phyloP scores from a whole-genome alignment of 2,797 vertebrate genomes.

The Petrocephalus schoutedeni region DNA sequence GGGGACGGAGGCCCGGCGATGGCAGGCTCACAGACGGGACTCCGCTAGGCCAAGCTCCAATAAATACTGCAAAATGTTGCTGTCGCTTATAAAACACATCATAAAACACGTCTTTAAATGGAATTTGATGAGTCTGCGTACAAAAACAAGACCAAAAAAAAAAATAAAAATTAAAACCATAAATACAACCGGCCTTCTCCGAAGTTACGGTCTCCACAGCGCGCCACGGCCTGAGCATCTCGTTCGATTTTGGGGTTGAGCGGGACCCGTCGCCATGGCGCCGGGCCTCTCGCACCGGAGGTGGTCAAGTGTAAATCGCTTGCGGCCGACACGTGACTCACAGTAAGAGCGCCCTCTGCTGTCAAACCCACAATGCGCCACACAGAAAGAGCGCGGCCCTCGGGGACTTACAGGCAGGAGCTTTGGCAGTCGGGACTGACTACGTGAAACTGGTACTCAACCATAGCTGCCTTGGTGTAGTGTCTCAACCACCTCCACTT shows the following conservation, averaged over 20 bases:
- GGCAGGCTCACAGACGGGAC: constrained; percentile 36
- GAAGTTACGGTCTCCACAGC: constrained; percentile 37
- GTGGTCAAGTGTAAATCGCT: constrained; percentile 78
- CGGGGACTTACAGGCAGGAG: constrained; percentile 79
- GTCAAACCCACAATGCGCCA: constrained; percentile 50
- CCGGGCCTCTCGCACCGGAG: constrained; percentile 72
- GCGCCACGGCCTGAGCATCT: constrained; percentile 52
- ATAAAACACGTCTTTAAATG: constrained; percentile 63
- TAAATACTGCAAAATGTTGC: constrained; percentile 63
- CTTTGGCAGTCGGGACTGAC: constrained; percentile 61
- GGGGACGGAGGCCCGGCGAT: constrained; percentile 38
- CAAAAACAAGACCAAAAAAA: constrained; percentile 48
- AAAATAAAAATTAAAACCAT: constrained; percentile 46
- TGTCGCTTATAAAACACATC: constrained; percentile 61
- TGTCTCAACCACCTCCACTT: constrained; percentile 35
- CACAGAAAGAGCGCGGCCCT: constrained; percentile 65
- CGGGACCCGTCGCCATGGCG: constrained; percentile 70
- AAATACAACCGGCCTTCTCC: constrained; percentile 46
- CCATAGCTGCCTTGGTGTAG: constrained; percentile 87
- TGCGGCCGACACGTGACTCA: constrained; percentile 62
- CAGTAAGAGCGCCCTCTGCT: constrained; percentile 44
- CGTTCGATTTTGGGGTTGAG: constrained; percentile 66
- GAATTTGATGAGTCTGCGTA: constrained; percentile 57
- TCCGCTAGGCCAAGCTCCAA: constrained; percentile 53
- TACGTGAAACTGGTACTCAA: constrained; percentile 62